phyloP scores from a whole-genome alignment of 2,113 vertebrate species.

The Neolamprologus longior region DNA sequence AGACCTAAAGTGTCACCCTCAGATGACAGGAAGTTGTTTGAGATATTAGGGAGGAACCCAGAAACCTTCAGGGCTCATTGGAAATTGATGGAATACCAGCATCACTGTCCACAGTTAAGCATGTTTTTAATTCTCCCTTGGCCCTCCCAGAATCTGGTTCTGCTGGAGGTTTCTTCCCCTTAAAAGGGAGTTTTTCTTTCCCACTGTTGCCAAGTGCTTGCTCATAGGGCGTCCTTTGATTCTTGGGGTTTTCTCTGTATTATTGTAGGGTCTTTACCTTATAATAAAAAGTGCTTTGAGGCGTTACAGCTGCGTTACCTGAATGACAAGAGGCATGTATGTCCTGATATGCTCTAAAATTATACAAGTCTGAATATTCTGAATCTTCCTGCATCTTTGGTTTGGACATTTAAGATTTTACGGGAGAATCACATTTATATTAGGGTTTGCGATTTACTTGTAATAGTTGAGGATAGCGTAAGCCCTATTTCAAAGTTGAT shows the following conservation, averaged over 20 bases:
- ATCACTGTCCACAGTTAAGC: background rate
- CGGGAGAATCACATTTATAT: background rate
- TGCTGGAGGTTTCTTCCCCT: background rate
- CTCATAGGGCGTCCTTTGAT: background rate
- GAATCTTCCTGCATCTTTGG: background rate
- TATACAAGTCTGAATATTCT: background rate
- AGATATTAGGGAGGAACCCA: background rate
- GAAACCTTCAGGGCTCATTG: background rate
- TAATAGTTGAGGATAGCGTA: background rate
- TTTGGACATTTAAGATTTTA: background rate
- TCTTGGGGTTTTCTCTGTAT: background rate
- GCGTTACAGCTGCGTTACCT: background rate
- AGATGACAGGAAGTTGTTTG: background rate
- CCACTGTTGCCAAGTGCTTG: background rate
- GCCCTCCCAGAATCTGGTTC: background rate
- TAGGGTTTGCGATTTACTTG: background rate
- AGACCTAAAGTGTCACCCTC: background rate
- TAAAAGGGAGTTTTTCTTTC: background rate
- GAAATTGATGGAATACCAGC: background rate
- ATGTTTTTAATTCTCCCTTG: background rate
- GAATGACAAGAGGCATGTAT: background rate
- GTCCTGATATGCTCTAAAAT: background rate
- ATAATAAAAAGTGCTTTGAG: background rate
- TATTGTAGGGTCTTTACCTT: background rate
- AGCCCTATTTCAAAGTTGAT: background rate